Evolutionary conservation across 37 sponge, comb jelly and placozoan species (phyloP).

Genomic region (Cliona cf. orientalis): DNA sequence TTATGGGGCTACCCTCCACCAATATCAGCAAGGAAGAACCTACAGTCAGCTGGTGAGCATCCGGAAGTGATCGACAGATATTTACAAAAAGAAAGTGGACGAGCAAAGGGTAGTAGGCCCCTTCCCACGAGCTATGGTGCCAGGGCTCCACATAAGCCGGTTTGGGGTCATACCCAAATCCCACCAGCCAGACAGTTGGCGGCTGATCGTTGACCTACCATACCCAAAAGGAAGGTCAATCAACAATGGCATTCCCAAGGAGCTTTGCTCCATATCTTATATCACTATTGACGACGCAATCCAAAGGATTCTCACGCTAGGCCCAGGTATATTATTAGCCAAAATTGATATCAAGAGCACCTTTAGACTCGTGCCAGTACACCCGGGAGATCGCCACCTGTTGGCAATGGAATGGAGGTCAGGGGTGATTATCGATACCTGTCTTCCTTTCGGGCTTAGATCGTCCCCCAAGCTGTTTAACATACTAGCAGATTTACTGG

Average conservation of each 20-base stretch:
- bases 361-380: no score
- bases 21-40: background rate
- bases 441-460: conserved; percentile 33
- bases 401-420: background rate
- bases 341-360: conserved; percentile 11
- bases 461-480: conserved; percentile 10
- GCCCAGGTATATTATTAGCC: no score
- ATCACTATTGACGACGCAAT: no score
- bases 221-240: no score
- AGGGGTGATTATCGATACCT: background rate
- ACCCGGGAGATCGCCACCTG: background rate
- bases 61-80: conserved; percentile 7
- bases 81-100: background rate
- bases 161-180: background rate
- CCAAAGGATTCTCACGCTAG: no score
- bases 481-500: conserved; percentile 14
- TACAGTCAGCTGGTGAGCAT: background rate
- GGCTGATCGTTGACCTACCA: no score
- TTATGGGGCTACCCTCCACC: background rate
- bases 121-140: background rate
- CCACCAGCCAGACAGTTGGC: conserved; percentile 4
- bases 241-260: no score
- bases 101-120: conserved; percentile 18
- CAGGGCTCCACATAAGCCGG: conserved; percentile 11
- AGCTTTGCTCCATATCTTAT: no score